A percentile compares a stretch with the other conserved stretches of the same genome.
These are phyloP conservation scores for Rattus norvegicus DNA, from an alignment of 2,113 vertebrate species.

Conservation along the genomic window DNA sequence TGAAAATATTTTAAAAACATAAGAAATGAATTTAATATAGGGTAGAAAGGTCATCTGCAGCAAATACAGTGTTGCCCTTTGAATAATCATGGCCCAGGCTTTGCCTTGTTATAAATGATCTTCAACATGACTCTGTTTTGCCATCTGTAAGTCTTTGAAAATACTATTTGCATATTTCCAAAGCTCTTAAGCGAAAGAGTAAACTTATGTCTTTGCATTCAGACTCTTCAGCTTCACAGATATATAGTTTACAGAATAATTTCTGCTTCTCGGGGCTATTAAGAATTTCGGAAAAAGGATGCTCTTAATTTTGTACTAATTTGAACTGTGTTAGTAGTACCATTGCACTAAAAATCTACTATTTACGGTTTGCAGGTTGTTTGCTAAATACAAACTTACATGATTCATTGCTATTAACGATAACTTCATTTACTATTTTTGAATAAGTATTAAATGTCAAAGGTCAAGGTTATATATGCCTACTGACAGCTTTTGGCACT, in stretches of 20 bases:
- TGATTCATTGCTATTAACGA: background rate
- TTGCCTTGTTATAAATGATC: background rate
- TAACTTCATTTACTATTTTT: background rate
- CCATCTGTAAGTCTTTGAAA: background rate
- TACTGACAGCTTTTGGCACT: background rate
- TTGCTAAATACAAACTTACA: background rate
- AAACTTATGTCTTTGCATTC: background rate
- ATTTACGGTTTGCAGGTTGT: background rate
- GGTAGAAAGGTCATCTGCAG: background rate
- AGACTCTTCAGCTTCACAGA: background rate
- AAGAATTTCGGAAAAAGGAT: background rate
- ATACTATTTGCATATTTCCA: background rate
- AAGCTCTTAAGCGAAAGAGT: background rate
- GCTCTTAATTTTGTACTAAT: background rate
- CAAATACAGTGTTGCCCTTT: conserved; percentile 9
- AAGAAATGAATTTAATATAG: conserved; percentile 22
- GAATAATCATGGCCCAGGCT: background rate
- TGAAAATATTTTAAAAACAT: background rate
- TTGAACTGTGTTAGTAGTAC: background rate
- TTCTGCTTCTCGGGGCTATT: background rate
- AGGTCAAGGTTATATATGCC: background rate
- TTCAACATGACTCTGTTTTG: background rate
- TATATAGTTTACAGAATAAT: background rate
- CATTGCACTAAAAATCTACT: background rate
- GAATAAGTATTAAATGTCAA: background rate